Conservation (phyloP, 1,140 invertebrate species). For the Bombus superbus region DNA sequence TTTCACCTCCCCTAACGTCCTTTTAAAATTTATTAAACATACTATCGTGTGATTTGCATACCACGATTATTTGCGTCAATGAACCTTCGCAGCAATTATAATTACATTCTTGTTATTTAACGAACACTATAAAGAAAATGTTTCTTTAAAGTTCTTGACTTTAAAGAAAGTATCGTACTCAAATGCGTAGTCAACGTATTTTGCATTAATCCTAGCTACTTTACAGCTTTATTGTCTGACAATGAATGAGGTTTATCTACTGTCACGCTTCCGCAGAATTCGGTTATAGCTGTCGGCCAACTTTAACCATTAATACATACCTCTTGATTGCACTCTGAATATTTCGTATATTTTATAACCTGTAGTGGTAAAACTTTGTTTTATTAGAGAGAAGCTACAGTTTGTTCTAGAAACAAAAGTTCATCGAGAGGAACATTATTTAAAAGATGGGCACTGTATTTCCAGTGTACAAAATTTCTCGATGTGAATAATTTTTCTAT, state of each 20-base stretch:
- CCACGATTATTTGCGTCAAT: too few relatives aligned
- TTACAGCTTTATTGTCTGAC: conserved; percentile 12
- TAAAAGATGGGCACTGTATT: too few relatives aligned
- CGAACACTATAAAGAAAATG: background rate
- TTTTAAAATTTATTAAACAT: too few relatives aligned
- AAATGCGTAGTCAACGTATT: background rate
- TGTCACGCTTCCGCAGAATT: background rate
- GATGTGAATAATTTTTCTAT: too few relatives aligned
- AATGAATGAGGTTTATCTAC: background rate
- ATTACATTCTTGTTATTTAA: background rate
- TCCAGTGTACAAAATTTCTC: too few relatives aligned
- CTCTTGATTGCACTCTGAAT: background rate
- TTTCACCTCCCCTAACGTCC: too few relatives aligned
- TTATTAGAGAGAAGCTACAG: background rate
- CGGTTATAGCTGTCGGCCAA: background rate
- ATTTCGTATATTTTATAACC: background rate
- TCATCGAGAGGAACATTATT: background rate
- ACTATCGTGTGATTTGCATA: too few relatives aligned
- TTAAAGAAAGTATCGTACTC: too few relatives aligned
- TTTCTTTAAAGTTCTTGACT: too few relatives aligned
- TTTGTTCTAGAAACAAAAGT: too few relatives aligned
- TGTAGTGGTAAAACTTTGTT: background rate
- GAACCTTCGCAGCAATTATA: background rate
- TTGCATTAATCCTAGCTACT: conserved; percentile 16
- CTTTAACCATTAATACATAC: background rate